A percentile compares a stretch with the other conserved stretches of the same genome.
phyloP scores from a whole-genome alignment of 2,888 invertebrate genomes.

The Tiliacea aurago region DNA sequence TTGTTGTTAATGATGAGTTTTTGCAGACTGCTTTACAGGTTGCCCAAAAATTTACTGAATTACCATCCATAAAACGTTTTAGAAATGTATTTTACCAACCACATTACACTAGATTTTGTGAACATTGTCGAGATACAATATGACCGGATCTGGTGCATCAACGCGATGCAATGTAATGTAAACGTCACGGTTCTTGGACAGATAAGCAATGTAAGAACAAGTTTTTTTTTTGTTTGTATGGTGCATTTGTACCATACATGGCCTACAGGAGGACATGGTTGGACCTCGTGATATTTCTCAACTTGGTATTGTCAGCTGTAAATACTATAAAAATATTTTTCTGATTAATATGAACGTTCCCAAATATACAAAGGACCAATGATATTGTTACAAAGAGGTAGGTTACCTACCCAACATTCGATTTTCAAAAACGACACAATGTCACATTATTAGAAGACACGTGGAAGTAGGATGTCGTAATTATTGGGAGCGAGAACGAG shows the following conservation, averaged over 20 bases:
- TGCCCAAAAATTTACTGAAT: too few relatives aligned
- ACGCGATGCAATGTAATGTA: constrained; percentile 10
- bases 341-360: neutral
- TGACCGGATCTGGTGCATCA: neutral
- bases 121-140: neutral
- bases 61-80: too few relatives aligned
- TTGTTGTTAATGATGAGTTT: too few relatives aligned
- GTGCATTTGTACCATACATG: neutral
- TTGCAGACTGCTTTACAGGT: too few relatives aligned
- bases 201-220: neutral
- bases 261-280: neutral
- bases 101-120: neutral
- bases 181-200: constrained; percentile 21
- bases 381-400: too few relatives aligned
- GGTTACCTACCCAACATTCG: too few relatives aligned
- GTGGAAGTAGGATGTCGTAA: too few relatives aligned
- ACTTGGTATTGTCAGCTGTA: neutral
- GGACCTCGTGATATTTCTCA: neutral
- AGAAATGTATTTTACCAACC: too few relatives aligned
- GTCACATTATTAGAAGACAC: too few relatives aligned
- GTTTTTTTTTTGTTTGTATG: constrained; percentile 1
- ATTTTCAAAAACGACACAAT: too few relatives aligned
- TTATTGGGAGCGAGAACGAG: too few relatives aligned
- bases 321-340: neutral
- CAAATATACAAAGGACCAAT: neutral